Evolutionary conservation across 2,113 vertebrate genomes (phyloP), one percentile per base, ranked within the genome.

Genomic region (Centropristis striata): DNA sequence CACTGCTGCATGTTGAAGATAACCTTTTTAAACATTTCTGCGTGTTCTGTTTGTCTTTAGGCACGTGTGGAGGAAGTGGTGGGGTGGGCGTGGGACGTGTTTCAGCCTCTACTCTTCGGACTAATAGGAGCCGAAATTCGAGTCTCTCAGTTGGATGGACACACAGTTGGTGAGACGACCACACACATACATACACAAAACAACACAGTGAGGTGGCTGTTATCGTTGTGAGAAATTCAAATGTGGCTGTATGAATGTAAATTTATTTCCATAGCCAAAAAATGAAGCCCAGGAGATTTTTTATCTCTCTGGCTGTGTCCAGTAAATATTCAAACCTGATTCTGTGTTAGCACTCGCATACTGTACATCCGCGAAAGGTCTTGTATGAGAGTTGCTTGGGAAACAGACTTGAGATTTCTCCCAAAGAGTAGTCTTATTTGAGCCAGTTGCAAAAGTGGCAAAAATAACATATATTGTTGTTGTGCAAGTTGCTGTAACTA

Each of bases 71-170:
- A 96, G 92, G 95, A 96, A 74, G 93, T 96, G 25, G 93, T 98
- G 2, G 94, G 93, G 4, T 88, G 94, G 84, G 95, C 93, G 6
- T 99, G 98, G 98, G 88, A 95, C 8, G 71, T 99, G 69, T 99
- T 98, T 88, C 96, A 99, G 59, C 97, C 97, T 37, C 96, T 99
- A 67, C 97, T 99, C 53, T 99, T 99, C 57, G 97, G 97, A 77
- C 93, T 99, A 72, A 99, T 99, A 69, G 97, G 98, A 86, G 95
- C 96, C 57, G 97, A 99, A 92, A 97, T 99, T 78, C 95, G 93
- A 6, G 18, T 99, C 83, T 66, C 70, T 1, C 92, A 96, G 78
- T 92, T 99, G 68, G 95, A 96, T 54, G 94, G 95, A 88, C 88
- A 92, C 78, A 95, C 96, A 80, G 96, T 99, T 77, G 97, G 97